A percentile compares a stretch with the other conserved stretches of the same genome.
Evolutionary conservation across 2,797 vertebrate genomes (phyloP).

Genomic region (Zenarchopterus dispar): DNA sequence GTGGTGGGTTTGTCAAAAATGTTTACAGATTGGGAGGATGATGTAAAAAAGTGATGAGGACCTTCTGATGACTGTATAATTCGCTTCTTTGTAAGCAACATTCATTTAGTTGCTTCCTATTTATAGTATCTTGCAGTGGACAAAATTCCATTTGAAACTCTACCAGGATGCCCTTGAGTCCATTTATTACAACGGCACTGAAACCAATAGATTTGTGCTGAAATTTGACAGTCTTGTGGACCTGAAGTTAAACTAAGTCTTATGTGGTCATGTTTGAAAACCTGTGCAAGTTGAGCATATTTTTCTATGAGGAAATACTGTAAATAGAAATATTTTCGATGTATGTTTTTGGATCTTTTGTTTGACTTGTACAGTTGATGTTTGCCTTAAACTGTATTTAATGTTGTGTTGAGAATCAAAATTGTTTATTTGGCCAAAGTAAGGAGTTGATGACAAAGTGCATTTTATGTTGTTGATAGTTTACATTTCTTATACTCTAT

Average conservation of each 20-base stretch:
- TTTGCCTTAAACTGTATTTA: conserved; percentile 78
- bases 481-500: conserved; percentile 44
- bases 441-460: conserved; percentile 67
- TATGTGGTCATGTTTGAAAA: conserved; percentile 57
- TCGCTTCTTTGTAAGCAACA: conserved; percentile 20
- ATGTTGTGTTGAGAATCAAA: conserved; percentile 63
- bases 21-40: conserved; percentile 62
- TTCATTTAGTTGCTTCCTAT: conserved; percentile 40
- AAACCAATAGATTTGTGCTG: conserved; percentile 51
- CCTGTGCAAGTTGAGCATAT: conserved; percentile 73
- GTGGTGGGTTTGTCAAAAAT: conserved; percentile 38
- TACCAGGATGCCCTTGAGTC: conserved; percentile 28
- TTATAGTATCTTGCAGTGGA: conserved; percentile 41
- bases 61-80: conserved; percentile 20
- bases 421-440: conserved; percentile 83
- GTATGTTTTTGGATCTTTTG: conserved; percentile 69
- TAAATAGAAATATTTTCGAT: conserved; percentile 78
- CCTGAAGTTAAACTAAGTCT: conserved; percentile 44
- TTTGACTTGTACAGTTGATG: conserved; percentile 64
- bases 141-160: conserved; percentile 22
- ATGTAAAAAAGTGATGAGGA: conserved; percentile 16
- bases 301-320: conserved; percentile 80
- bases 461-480: conserved; percentile 74
- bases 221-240: conserved; percentile 58
- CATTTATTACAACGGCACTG: conserved; percentile 39